Percentiles rank a stretch among this genome's conserved stretches.
phyloP scores from a whole-genome alignment of 2,797 vertebrate species.

The Gymnothorax reevesii region DNA sequence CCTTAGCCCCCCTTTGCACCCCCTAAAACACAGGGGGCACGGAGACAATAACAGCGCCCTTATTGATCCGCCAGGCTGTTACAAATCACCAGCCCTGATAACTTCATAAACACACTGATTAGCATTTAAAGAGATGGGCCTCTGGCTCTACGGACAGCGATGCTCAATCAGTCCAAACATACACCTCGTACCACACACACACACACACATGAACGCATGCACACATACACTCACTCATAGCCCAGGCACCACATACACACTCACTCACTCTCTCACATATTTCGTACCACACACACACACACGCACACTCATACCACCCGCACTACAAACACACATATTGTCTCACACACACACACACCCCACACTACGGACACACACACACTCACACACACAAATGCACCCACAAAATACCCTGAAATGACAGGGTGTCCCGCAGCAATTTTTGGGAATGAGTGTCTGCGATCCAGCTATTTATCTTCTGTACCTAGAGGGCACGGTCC shows the following conservation, averaged over 20 bases:
- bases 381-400: too few relatives aligned
- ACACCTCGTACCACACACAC: constrained; percentile 38
- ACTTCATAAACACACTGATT: constrained; percentile 26
- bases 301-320: too few relatives aligned
- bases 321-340: too few relatives aligned
- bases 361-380: neutral
- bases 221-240: too few relatives aligned
- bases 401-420: constrained; percentile 29
- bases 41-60: constrained; percentile 8
- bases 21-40: neutral
- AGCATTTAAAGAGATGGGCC: constrained; percentile 28
- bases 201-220: too few relatives aligned
- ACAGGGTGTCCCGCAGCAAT: neutral
- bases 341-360: neutral
- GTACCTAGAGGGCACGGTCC: neutral
- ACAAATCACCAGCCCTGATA: constrained; percentile 16
- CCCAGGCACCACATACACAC: too few relatives aligned
- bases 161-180: constrained; percentile 20
- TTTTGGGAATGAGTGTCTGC: neutral
- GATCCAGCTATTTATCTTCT: neutral
- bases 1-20: neutral
- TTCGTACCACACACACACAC: too few relatives aligned
- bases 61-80: constrained; percentile 27
- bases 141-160: neutral
- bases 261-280: too few relatives aligned